Evolutionary conservation across 2,113 vertebrate genomes (phyloP).

Genomic region (Cyprinodon variegatus): DNA sequence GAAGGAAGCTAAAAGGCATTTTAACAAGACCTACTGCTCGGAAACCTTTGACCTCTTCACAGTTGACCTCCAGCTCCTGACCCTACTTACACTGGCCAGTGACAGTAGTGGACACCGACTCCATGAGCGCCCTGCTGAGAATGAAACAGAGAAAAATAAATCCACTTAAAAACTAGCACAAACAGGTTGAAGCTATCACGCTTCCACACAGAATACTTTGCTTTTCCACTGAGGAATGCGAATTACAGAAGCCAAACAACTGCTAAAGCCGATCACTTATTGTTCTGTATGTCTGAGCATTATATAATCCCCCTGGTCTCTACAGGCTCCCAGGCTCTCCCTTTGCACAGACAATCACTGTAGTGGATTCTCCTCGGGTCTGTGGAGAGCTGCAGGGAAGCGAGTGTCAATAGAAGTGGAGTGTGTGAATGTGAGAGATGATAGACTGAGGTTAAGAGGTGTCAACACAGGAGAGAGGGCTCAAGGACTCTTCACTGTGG

Average conservation of each 20-base stretch:
- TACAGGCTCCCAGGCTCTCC: slow-evolving; percentile 35
- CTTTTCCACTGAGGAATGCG: slow-evolving; percentile 5
- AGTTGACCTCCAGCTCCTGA: slow-evolving; percentile 73
- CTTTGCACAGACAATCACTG: slow-evolving; percentile 56
- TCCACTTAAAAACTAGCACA: not conserved
- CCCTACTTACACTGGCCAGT: slow-evolving; percentile 75
- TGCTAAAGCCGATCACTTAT: slow-evolving; percentile 19
- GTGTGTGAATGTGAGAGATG: slow-evolving; percentile 74
- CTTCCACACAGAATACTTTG: not conserved
- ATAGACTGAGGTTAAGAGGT: slow-evolving; percentile 82
- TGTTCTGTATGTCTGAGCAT: slow-evolving; percentile 35
- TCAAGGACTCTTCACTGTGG: slow-evolving; percentile 77
- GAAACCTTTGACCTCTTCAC: slow-evolving; percentile 72
- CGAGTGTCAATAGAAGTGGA: slow-evolving; percentile 75
- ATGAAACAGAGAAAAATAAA: slow-evolving; percentile 12
- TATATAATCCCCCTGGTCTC: slow-evolving; percentile 57
- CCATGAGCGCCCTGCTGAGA: slow-evolving; percentile 31
- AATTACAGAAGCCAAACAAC: slow-evolving; percentile 17
- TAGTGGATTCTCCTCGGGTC: slow-evolving; percentile 70
- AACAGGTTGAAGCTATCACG: slow-evolving; percentile 5
- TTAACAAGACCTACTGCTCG: slow-evolving; percentile 79
- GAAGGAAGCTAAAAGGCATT: slow-evolving; percentile 81
- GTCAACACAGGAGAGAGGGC: slow-evolving; percentile 75
- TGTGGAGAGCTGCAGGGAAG: slow-evolving; percentile 73
- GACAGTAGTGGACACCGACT: slow-evolving; percentile 53